Evolutionary conservation across 2,888 invertebrate genomes (phyloP).

Genomic region (Mechanitis messenoides): DNA sequence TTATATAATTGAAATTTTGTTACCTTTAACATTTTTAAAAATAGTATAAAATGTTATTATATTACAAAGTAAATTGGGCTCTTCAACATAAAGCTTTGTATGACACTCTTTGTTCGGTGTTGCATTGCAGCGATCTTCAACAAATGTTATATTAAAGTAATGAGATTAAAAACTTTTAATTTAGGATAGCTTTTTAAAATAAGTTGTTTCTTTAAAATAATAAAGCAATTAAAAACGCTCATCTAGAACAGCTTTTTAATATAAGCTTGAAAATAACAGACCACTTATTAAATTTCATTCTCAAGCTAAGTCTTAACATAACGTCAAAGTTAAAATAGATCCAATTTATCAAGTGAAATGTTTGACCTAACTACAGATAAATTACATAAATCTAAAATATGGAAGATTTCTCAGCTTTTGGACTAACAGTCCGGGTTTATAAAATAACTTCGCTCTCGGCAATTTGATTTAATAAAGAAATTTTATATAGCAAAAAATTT

Average conservation of each 20-base stretch:
- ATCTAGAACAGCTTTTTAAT: neutral
- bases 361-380: constrained; percentile 5
- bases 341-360: constrained; percentile 2
- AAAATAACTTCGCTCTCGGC: constrained; percentile 2
- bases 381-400: constrained; percentile 4
- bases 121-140: neutral
- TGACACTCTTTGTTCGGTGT: neutral
- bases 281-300: no score
- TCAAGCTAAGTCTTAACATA: neutral
- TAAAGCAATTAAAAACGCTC: neutral
- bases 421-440: neutral
- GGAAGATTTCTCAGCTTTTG: constrained; percentile 4
- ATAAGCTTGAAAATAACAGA: neutral
- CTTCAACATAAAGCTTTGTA: no score
- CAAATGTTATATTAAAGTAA: neutral
- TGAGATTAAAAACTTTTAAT: neutral
- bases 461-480: neutral
- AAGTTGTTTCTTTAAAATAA: neutral
- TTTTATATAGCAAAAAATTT: neutral
- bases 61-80: no score
- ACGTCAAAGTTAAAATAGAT: neutral
- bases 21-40: no score
- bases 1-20: no score
- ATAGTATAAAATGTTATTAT: no score
- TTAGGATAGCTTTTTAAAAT: neutral